A percentile compares a stretch with the other conserved stretches of the same genome.
phyloP scores from a whole-genome alignment of 1,140 invertebrate genomes.

The Schlechtendalia chinensis region DNA sequence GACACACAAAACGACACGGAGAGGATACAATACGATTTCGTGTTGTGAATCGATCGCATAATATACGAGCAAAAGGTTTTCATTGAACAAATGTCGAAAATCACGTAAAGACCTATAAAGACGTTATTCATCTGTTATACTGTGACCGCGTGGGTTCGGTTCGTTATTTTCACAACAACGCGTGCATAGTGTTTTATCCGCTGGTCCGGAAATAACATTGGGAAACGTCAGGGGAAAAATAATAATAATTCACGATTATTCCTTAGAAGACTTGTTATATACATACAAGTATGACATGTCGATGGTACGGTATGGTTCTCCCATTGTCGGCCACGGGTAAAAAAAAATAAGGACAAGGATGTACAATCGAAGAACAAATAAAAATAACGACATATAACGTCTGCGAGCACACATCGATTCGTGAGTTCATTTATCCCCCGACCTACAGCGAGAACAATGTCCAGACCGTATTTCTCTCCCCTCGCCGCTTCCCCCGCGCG shows the following conservation, averaged over 20 bases:
- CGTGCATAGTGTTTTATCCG: background rate
- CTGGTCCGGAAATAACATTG: conserved; percentile 1
- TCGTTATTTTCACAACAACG: background rate
- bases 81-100: background rate
- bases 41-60: no score
- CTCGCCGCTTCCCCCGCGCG: background rate
- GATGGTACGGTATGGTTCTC: conserved; percentile 25
- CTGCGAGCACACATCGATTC: conserved; percentile 22
- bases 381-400: conserved; percentile 39
- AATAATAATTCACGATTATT: background rate
- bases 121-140: background rate
- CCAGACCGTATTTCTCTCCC: conserved; percentile 41
- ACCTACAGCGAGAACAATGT: conserved; percentile 48
- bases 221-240: conserved; percentile 1
- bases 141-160: background rate
- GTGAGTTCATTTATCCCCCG: conserved; percentile 42
- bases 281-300: no score
- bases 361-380: background rate
- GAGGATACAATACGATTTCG: no score
- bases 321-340: background rate
- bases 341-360: conserved; percentile 26
- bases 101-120: background rate
- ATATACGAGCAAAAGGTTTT: no score
- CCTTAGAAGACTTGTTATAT: background rate
- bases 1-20: no score